Evolutionary conservation across 2,888 invertebrate genomes (phyloP).

Genomic region (Thysanoteuthis rhombus): DNA sequence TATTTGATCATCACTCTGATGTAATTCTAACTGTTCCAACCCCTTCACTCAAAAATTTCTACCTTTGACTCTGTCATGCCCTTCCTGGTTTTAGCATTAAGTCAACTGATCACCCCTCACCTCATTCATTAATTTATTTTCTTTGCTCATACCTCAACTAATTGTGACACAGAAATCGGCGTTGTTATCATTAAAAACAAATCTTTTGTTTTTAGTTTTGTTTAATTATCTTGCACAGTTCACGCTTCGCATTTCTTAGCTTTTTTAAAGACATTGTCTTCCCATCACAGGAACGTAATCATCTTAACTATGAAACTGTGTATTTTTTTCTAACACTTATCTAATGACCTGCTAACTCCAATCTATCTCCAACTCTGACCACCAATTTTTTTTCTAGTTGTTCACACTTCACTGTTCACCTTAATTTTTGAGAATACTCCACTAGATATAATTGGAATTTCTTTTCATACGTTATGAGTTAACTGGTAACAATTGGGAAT

Average conservation of each 20-base stretch:
- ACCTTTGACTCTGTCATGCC: neutral
- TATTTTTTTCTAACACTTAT: neutral
- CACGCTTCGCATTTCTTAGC: neutral
- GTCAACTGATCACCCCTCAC: neutral
- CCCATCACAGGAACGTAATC: neutral
- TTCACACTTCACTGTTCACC: neutral
- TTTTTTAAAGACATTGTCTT: neutral
- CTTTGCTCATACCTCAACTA: neutral
- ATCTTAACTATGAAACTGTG: neutral
- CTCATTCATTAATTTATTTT: neutral
- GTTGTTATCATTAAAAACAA: neutral
- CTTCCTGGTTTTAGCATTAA: neutral
- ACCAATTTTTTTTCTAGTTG: neutral
- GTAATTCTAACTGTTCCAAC: no score
- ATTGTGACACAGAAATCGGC: neutral
- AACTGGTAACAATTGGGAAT: neutral
- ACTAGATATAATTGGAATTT: neutral
- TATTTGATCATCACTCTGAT: no score
- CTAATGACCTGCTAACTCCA: neutral
- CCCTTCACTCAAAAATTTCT: neutral
- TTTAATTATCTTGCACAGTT: neutral
- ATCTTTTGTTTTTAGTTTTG: neutral
- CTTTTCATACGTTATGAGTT: neutral
- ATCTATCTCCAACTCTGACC: no score
- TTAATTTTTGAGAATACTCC: neutral